These are phyloP conservation scores for Gibbula magus DNA, from an alignment of 2,888 invertebrate genomes.

Conservation along the genomic window DNA sequence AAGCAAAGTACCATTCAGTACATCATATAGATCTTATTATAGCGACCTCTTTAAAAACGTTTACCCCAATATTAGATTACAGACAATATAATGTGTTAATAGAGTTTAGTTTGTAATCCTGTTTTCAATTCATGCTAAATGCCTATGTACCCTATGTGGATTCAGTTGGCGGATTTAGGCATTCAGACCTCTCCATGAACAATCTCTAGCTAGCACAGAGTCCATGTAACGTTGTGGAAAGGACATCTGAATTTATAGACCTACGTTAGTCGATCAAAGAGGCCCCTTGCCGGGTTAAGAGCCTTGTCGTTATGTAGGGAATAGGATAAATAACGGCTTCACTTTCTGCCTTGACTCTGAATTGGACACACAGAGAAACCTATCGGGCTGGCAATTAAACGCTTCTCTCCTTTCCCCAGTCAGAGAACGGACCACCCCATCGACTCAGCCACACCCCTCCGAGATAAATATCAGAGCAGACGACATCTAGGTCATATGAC, in stretches of 20 bases:
- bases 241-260: not conserved
- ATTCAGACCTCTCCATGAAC: not conserved
- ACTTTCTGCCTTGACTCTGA: not conserved
- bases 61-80: no score
- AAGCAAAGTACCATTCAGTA: no score
- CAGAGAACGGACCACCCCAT: not conserved
- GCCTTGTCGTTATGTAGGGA: not conserved
- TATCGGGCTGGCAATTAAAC: slow-evolving; percentile 7
- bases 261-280: slow-evolving; percentile 19
- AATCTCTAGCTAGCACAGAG: not conserved
- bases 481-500: slow-evolving; percentile 8
- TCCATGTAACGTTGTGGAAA: not conserved
- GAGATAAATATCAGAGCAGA: slow-evolving; percentile 13
- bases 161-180: not conserved
- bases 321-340: slow-evolving; percentile 2
- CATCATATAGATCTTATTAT: no score
- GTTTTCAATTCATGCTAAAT: no score
- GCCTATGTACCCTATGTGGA: no score
- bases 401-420: not conserved
- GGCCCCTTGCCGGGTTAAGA: not conserved
- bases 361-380: not conserved
- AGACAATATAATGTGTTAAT: no score
- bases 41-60: no score
- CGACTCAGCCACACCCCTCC: not conserved
- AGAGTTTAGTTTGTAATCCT: no score